Base-by-base conservation (phyloP, 2,888 invertebrate genomes). In the Cremastinae sp. region DNA sequence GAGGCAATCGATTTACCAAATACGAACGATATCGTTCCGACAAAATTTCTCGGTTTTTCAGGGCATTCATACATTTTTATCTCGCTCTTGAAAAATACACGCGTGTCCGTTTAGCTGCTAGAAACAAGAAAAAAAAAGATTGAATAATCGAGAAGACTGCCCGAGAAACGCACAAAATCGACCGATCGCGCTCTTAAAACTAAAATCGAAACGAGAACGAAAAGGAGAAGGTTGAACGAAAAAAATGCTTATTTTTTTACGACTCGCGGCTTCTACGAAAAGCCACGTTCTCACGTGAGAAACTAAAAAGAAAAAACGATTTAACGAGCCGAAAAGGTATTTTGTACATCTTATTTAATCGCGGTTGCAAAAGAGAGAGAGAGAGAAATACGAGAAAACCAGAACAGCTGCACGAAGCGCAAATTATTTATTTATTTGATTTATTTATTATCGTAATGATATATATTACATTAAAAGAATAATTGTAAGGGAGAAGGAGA, bases 391-490 rank as follows among this genome's bases (percentile, higher is more conserved):
- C 9, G 36, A 54, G 54, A 20, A 34, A 47, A 62, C 82, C 83
- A 83, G 85, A 85, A 85, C 84, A 81, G 38, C 85, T 83, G 83
- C 87, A 85, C 82, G 84, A 86, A 86, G 81, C 83, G n/a, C n/a
- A 88, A 89, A 87, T 85, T 88, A 89, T 89, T 88, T 88, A 88
- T 88, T 88, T 89, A 89, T 89, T 89, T 89, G 87, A 88, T 86
- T 87, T 88, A 86, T 87, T 88, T 89, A 89, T 89, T 89, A 87
- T 88, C 87, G 83, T 87, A 80, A 56, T 81, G 81, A 82, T 80
- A 79, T 80, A 66, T 78, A n/a, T n/a, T 80, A 81, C 81, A 79
- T 14, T 41, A 61, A 77, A 76, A 82, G 80, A 79, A 75, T 77
- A 20, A 56, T 12, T 36, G 62, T 38, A 49, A 62, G 69, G 47